These are phyloP conservation scores for Cavia aperea DNA, from an alignment of 2,113 vertebrate genomes.

Conservation along the genomic window DNA sequence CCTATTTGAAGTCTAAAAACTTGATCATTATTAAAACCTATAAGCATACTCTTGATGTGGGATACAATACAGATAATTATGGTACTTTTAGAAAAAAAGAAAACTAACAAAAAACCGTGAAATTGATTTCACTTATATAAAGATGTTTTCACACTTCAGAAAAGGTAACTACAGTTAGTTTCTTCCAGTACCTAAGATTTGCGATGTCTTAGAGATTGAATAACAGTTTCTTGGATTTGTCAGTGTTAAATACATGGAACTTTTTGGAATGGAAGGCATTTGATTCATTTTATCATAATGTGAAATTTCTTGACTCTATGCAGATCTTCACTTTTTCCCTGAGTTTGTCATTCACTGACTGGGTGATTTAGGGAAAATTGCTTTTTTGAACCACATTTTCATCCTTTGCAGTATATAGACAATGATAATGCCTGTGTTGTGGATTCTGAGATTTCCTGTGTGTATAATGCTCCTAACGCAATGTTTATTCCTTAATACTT, in stretches of 20 bases:
- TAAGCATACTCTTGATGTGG: neutral
- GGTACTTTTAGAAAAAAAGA: slow-evolving; percentile 13
- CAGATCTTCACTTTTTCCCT: neutral
- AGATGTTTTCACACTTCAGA: neutral
- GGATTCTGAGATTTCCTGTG: neutral
- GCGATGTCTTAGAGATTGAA: neutral
- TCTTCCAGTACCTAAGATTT: neutral
- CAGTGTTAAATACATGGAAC: neutral
- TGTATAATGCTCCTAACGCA: neutral
- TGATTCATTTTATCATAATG: neutral
- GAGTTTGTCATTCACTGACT: neutral
- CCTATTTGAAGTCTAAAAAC: slow-evolving; percentile 23
- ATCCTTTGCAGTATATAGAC: neutral
- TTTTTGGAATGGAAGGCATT: slow-evolving; percentile 6
- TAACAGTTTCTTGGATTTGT: slow-evolving; percentile 6
- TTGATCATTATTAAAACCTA: neutral
- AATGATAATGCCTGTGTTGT: neutral
- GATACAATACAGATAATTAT: neutral
- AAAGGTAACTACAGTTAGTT: neutral
- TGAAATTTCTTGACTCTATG: neutral
- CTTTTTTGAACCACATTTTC: neutral
- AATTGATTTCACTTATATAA: slow-evolving; percentile 22
- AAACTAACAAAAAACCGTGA: neutral
- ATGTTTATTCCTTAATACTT: neutral
- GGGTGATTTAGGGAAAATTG: neutral